A percentile compares a stretch with the other conserved stretches of the same genome.
Conservation (phyloP, 1,140 invertebrate genomes). For the Drosophila neocordata region DNA sequence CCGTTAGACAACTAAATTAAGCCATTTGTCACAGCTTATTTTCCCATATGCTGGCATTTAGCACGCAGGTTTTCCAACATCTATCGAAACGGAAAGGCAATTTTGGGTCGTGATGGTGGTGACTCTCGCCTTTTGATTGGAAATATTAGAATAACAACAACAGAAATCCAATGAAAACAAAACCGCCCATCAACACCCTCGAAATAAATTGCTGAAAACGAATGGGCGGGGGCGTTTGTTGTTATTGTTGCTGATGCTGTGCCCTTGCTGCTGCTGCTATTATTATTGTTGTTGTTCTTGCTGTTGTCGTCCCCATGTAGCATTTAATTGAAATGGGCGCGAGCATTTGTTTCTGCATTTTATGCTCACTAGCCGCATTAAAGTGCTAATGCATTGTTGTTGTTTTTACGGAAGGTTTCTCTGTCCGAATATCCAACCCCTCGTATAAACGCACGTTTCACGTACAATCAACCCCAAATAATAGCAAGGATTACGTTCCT, state of each 20-base stretch:
- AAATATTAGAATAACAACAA: constrained; percentile 79
- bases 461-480: constrained; percentile 77
- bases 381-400: constrained; percentile 82
- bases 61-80: constrained; percentile 59
- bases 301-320: constrained; percentile 48
- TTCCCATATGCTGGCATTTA: constrained; percentile 82
- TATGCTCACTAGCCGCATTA: constrained; percentile 79
- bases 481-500: constrained; percentile 68
- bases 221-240: constrained; percentile 32
- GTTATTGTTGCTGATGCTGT: constrained; percentile 62
- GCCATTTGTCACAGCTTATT: constrained; percentile 83
- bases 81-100: neutral
- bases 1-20: constrained; percentile 80
- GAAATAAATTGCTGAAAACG: constrained; percentile 65
- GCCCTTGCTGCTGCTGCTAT: neutral
- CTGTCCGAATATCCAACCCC: constrained; percentile 41
- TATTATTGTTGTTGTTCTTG: constrained; percentile 21
- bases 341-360: constrained; percentile 76
- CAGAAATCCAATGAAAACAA: constrained; percentile 82
- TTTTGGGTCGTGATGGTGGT: constrained; percentile 34
- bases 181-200: constrained; percentile 81
- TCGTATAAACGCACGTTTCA: constrained; percentile 59
- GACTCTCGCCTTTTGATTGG: constrained; percentile 67
- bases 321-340: constrained; percentile 79
- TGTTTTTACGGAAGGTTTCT: constrained; percentile 58